Conservation (phyloP, 2,113 vertebrate genomes). For the Pundamilia nyererei region DNA sequence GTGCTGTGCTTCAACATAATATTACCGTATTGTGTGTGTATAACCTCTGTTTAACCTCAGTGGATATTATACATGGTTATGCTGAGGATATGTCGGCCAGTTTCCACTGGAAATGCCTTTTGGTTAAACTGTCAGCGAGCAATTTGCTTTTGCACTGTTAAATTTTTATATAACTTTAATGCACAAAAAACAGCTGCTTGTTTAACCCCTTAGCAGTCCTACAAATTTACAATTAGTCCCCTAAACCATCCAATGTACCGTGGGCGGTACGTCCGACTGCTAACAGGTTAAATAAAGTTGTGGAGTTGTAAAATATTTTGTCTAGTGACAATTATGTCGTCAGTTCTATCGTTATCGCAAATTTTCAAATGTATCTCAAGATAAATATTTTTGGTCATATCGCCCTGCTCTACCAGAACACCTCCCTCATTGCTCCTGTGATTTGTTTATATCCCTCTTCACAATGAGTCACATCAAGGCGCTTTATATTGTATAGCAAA, state of each 20-base stretch:
- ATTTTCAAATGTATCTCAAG: background rate
- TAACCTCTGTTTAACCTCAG: background rate
- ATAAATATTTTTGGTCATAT: background rate
- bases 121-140: too few species aligned
- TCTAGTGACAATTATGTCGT: background rate
- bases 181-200: background rate
- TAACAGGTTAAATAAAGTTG: background rate
- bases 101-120: too few species aligned
- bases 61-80: background rate
- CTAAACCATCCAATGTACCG: too few species aligned
- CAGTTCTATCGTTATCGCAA: fast-evolving
- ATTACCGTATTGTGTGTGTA: fast-evolving
- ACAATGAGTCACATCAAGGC: background rate
- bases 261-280: too few species aligned
- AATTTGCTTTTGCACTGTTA: too few species aligned
- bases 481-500: background rate
- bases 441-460: background rate
- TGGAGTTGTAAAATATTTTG: background rate
- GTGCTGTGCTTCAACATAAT: fast-evolving
- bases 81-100: background rate
- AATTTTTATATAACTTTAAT: background rate
- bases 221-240: too few species aligned
- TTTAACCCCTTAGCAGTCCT: too few species aligned
- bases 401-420: background rate
- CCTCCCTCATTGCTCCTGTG: fast-evolving